These are phyloP conservation scores for Misgurnus anguillicaudatus DNA, from an alignment of 2,113 vertebrate genomes.

Conservation along the genomic window DNA sequence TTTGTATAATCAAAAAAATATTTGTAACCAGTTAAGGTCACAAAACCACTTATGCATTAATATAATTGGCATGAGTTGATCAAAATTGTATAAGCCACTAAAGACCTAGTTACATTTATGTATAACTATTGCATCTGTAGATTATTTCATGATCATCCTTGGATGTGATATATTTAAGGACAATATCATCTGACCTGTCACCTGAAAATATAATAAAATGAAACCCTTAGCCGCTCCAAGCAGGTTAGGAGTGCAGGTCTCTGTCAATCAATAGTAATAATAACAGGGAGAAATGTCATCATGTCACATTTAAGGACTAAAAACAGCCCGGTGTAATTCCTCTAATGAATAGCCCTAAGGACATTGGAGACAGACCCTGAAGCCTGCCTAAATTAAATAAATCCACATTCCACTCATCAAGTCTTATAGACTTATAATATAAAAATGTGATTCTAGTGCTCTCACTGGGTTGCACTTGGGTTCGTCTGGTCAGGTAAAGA, in stretches of 20 bases:
- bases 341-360: constrained; percentile 6
- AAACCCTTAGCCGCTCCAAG: constrained; percentile 3
- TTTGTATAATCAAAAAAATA: too few species aligned
- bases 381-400: constrained; percentile 9
- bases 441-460: constrained; percentile 1
- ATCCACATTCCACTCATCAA: constrained; percentile 12
- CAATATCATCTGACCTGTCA: constrained; percentile 1
- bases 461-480: not conserved
- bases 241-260: not conserved
- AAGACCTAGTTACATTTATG: too few species aligned
- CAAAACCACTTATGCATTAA: too few species aligned
- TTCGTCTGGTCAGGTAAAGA: not conserved
- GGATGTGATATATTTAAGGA: not conserved
- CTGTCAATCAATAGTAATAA: constrained; percentile 33
- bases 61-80: too few species aligned
- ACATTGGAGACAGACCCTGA: constrained; percentile 14
- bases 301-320: constrained; percentile 10
- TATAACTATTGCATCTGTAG: too few species aligned
- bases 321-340: not conserved
- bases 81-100: too few species aligned
- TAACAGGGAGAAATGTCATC: constrained; percentile 26
- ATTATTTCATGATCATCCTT: too few species aligned
- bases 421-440: not conserved
- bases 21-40: too few species aligned
- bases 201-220: not conserved